Evolutionary conservation across 2,888 invertebrate species (phyloP), one percentile per base, ranked within the genome.

Genomic region (Noctua janthe): DNA sequence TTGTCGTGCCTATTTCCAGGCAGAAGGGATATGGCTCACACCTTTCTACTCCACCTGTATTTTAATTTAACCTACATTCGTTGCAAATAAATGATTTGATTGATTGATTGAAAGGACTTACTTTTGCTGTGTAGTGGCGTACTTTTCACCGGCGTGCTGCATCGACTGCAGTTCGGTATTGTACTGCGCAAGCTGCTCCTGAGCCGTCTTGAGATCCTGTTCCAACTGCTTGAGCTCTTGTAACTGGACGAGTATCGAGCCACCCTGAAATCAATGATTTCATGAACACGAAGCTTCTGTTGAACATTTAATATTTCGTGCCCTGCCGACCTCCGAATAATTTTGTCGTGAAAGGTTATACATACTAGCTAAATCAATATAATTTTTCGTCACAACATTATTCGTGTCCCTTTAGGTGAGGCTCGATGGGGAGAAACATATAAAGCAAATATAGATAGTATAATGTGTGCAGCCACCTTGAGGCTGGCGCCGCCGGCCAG

Each of bases 401-500:
- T 56, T 47, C 7, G 56, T 56, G 23, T 23, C 56, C 23, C 23
- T 11, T 56, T 23, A 56, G 11, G 20, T 11, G 56, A 23, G 23
- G 23, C 23, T 23, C 4, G 3, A 51, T 17, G 23, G 23, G 23
- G 23, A 56, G 56, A 23, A 51, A 51, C 17, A 51, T 5, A 17
- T 15, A 51, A 49, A 49, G 51, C 5, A 51, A 51, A 51, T 43
- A 43, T 6, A 6, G 43, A 7, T 43, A 43, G 3, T 43, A 43
- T 43, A 8, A 43, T 43, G 43, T 39, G 0, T 29, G 29, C 29
- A 1, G 8, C 10, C 3, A 56, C 59, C 59, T 59, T 59, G 59
- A 59, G 1, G 5, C 29, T 2, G 0, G 98, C 97, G 93, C 99
- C 99, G 91, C 99, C 99, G 78, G 99, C 98, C 59, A 99, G 97